Conservation (phyloP, 2,888 invertebrate genomes). For the Atrina japonica region DNA sequence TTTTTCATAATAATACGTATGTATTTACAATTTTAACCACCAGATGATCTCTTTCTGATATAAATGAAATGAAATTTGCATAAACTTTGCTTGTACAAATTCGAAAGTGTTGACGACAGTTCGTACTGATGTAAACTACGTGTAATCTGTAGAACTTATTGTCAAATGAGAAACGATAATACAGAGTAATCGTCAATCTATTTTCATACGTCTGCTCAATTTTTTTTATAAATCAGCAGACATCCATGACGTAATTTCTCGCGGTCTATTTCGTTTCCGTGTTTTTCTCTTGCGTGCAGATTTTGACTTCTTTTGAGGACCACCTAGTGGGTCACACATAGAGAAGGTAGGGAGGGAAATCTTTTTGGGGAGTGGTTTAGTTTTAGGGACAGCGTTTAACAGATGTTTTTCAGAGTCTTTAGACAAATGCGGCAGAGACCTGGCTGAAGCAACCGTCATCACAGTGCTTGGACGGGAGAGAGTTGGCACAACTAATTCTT, state of each 20-base stretch:
- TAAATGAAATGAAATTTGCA: too few relatives aligned
- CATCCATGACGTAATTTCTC: constrained; percentile 22
- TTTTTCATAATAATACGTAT: too few relatives aligned
- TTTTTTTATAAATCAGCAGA: too few relatives aligned
- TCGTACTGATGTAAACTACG: too few relatives aligned
- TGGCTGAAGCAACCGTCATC: background rate
- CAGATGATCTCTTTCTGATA: too few relatives aligned
- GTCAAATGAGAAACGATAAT: too few relatives aligned
- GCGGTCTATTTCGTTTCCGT: background rate
- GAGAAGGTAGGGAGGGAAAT: background rate
- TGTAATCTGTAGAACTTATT: too few relatives aligned
- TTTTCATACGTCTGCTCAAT: too few relatives aligned
- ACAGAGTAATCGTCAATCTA: too few relatives aligned
- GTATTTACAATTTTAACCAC: too few relatives aligned
- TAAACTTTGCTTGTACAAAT: too few relatives aligned
- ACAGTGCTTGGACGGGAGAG: background rate
- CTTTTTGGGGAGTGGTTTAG: background rate
- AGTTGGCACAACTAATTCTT: constrained; percentile 1
- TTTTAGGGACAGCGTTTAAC: background rate
- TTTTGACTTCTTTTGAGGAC: constrained; percentile 3
- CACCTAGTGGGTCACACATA: constrained; percentile 21
- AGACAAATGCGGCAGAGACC: background rate
- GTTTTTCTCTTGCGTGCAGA: background rate
- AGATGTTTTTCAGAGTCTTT: background rate
- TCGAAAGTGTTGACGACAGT: too few relatives aligned